Percentiles rank a stretch among this genome's conserved stretches.
Evolutionary conservation across 2,888 invertebrate genomes (phyloP).

Genomic region (Linnaemya tessellans): DNA sequence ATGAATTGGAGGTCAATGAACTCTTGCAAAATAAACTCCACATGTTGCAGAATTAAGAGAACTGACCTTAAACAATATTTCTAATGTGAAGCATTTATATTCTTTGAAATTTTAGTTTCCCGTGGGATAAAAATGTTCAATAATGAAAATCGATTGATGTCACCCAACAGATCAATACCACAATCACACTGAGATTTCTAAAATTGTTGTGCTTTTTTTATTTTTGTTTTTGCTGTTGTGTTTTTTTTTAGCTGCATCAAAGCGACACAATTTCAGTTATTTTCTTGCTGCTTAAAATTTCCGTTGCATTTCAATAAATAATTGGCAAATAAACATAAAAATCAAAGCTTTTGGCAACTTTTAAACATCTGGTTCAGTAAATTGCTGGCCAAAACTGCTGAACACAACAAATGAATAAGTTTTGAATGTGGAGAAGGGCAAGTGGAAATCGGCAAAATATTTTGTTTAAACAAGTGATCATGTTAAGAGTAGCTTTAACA

Average conservation of each 20-base stretch:
- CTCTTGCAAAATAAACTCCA: background rate
- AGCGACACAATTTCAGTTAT: conserved; percentile 60
- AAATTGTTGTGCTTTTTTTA: conserved; percentile 6
- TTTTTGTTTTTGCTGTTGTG: conserved; percentile 11
- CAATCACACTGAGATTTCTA: conserved; percentile 35
- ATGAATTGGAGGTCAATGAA: conserved; percentile 35
- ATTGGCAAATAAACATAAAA: conserved; percentile 71
- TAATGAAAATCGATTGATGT: conserved; percentile 68
- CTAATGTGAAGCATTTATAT: conserved; percentile 1
- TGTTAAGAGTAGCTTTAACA: conserved; percentile 58
- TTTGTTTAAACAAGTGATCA: conserved; percentile 71
- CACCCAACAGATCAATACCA: conserved; percentile 71
- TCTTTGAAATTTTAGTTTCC: conserved; percentile 23
- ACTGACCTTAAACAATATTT: conserved; percentile 57
- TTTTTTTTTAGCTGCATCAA: background rate
- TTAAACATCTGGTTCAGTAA: conserved; percentile 63
- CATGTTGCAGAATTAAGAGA: background rate
- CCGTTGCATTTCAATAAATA: conserved; percentile 60
- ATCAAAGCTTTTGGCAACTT: conserved; percentile 66
- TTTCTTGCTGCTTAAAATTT: conserved; percentile 21
- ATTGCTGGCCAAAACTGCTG: conserved; percentile 37
- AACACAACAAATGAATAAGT: background rate
- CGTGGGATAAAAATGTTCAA: conserved; percentile 71
- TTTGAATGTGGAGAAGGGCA: background rate
- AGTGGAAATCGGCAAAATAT: conserved; percentile 47